A percentile compares a stretch with the other conserved stretches of the same genome.
Evolutionary conservation across 2,113 vertebrate species (phyloP).

Genomic region (Aegithalos caudatus): DNA sequence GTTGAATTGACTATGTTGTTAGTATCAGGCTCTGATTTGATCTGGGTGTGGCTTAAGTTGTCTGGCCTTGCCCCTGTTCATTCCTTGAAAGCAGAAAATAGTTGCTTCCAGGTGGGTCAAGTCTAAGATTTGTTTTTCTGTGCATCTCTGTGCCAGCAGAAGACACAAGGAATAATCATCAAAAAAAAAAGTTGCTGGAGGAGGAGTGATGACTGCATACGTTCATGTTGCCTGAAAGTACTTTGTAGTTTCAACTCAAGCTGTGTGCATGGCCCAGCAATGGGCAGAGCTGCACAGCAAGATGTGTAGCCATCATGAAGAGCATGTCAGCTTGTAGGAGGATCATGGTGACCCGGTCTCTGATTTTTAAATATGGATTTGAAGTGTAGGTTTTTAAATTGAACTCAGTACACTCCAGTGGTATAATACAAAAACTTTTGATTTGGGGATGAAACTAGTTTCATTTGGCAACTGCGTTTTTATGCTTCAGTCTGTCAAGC

Average conservation of each 20-base stretch:
- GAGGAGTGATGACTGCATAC: accelerated
- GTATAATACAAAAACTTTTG: not conserved
- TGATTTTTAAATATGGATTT: not conserved
- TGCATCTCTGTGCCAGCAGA: not conserved
- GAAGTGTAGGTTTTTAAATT: not conserved
- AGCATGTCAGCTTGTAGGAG: not conserved
- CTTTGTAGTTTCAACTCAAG: not conserved
- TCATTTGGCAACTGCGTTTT: not conserved
- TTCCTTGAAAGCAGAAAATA: not conserved
- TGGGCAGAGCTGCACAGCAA: not conserved
- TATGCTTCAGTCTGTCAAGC: not conserved
- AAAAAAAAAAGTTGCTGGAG: not conserved
- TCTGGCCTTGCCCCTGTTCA: not conserved
- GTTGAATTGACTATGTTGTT: accelerated
- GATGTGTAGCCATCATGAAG: not conserved
- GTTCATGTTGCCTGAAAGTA: not conserved
- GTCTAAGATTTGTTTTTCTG: not conserved
- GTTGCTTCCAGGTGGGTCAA: not conserved
- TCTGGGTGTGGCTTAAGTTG: not conserved
- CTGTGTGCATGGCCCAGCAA: not conserved
- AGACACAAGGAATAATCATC: not conserved
- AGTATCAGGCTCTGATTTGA: not conserved
- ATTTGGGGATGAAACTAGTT: not conserved
- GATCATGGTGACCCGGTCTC: not conserved
- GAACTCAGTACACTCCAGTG: accelerated